Evolutionary conservation across 2,113 vertebrate species (phyloP).

Genomic region (Cavia aperea): DNA sequence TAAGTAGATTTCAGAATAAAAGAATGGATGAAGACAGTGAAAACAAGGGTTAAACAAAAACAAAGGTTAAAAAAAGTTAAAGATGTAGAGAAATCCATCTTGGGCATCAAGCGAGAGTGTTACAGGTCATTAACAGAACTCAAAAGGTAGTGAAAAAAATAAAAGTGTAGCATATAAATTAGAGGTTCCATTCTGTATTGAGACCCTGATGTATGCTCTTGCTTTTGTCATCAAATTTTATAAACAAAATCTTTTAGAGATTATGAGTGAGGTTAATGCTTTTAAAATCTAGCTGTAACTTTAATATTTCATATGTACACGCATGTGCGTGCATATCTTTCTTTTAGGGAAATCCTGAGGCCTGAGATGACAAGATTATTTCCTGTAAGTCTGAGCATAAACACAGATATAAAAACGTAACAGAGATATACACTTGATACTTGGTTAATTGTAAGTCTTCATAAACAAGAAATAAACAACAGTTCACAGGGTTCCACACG

Average conservation of each 20-base stretch:
- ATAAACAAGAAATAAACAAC: background rate
- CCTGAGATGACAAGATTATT: background rate
- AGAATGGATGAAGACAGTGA: background rate
- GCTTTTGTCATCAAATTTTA: background rate
- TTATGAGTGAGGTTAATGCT: background rate
- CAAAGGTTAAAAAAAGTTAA: background rate
- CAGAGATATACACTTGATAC: background rate
- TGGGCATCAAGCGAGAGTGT: background rate
- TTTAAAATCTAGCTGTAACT: background rate
- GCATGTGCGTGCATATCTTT: background rate
- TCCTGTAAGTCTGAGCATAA: background rate
- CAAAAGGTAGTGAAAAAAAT: background rate
- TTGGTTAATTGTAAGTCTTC: background rate
- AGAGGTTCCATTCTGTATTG: background rate
- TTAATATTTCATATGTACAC: background rate
- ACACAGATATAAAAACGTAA: background rate
- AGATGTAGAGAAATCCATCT: background rate
- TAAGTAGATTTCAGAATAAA: background rate
- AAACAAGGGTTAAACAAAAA: background rate
- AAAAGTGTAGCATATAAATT: background rate
- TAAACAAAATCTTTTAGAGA: background rate
- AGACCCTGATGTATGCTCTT: background rate
- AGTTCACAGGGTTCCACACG: background rate
- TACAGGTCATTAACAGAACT: background rate
- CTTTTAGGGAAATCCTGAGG: background rate